Conservation (phyloP, 2,888 invertebrate species). For the Epinotia bilunana region DNA sequence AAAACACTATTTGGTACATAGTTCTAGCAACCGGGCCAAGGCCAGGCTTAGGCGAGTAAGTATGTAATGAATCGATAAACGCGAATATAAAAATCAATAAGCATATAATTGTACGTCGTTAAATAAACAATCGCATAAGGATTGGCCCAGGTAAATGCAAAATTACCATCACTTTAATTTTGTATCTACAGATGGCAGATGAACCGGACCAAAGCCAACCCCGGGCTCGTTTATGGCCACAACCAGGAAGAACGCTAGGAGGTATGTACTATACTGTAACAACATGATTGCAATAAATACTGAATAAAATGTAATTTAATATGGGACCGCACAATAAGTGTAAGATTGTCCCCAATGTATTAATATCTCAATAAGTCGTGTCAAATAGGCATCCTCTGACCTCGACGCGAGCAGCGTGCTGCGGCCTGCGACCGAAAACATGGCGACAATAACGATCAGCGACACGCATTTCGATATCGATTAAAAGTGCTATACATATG, state of each 20-base stretch:
- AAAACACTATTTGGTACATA: neutral
- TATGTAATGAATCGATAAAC: neutral
- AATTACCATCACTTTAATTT: too few species aligned
- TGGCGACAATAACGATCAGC: constrained; percentile 4
- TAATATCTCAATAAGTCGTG: neutral
- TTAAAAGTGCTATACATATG: neutral
- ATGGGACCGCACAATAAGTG: too few species aligned
- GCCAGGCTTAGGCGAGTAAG: neutral
- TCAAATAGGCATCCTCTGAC: neutral
- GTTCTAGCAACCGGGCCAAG: too few species aligned
- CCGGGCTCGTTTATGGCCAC: too few species aligned
- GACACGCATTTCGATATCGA: constrained; percentile 20
- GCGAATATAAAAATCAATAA: neutral
- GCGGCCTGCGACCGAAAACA: neutral
- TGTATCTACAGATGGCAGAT: too few species aligned
- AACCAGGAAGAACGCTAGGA: too few species aligned
- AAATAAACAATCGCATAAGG: neutral
- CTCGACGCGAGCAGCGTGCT: constrained; percentile 1
- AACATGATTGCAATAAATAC: too few species aligned
- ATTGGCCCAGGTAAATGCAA: too few species aligned
- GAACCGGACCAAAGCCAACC: too few species aligned
- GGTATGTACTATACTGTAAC: too few species aligned
- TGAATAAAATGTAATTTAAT: too few species aligned
- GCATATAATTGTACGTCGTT: neutral
- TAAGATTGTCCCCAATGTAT: neutral